These are phyloP conservation scores for Andrena praecox DNA, from an alignment of 2,888 invertebrate genomes.

Conservation along the genomic window DNA sequence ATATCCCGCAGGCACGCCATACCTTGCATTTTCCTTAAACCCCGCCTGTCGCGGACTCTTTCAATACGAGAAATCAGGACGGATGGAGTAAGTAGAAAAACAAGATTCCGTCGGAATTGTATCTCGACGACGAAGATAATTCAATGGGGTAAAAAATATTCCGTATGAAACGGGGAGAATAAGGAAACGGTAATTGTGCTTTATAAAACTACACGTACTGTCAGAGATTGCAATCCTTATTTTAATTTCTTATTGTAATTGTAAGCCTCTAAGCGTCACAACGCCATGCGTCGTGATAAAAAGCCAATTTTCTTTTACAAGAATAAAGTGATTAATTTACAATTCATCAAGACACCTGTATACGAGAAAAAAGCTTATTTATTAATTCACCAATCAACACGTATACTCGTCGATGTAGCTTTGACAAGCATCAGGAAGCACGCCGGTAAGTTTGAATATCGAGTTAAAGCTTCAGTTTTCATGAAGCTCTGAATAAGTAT, in stretches of 20 bases:
- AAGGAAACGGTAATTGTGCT: not conserved
- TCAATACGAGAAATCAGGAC: constrained; percentile 46
- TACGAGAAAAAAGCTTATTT: no score
- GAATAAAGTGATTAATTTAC: no score
- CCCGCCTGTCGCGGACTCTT: not conserved
- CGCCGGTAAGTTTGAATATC: not conserved
- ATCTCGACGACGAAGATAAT: constrained; percentile 1
- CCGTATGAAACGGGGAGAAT: not conserved
- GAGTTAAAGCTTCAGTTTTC: not conserved
- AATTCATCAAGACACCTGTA: no score
- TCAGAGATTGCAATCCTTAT: no score
- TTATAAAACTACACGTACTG: not conserved
- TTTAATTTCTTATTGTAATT: no score
- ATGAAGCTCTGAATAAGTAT: no score
- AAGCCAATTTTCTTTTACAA: no score
- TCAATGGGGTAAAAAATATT: constrained; percentile 48
- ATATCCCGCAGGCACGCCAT: constrained; percentile 62
- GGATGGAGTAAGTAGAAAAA: constrained; percentile 30
- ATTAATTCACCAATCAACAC: no score
- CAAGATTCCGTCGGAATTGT: constrained; percentile 4
- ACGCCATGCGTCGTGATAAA: no score
- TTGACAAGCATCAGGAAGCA: not conserved
- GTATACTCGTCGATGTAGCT: not conserved
- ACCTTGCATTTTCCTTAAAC: constrained; percentile 52
- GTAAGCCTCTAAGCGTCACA: no score